Base-by-base conservation (phyloP, 2,797 vertebrate species). In the Somateria mollissima region DNA sequence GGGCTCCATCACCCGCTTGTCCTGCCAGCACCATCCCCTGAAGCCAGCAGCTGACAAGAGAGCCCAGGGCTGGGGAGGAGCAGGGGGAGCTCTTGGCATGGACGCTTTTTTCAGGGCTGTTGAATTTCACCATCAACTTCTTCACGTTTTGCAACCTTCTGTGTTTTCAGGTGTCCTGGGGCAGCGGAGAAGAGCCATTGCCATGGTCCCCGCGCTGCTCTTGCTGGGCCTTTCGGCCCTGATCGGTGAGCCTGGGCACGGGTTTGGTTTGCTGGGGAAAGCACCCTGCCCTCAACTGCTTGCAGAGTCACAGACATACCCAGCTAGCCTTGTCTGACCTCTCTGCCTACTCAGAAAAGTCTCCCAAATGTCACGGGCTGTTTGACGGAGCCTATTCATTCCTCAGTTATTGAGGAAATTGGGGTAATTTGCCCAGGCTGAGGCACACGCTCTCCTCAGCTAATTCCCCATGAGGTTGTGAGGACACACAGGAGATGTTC, bases 141-240 rank as follows among this genome's bases (percentile, higher is more conserved):
- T 83, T 78, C 51, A 83, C 2, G 0, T 76, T 90, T 83, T 94
- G 36, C 70, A 72, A 75, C 78, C 25, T 2, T 0, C 43, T 92
- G 15, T 87, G 34, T 92, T 97, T 94, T 69, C 81, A 97, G 96
- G 65, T 94, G 15, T 69, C 57, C 24, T 8, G 56, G 36, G 70
- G 36, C 53, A 80, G 32, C 89, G 34, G 81, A 96, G 69, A 41
- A 91, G 70, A 95, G 67, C 21, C 69, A 30, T 57, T 56, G 0
- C 73, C 81, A 96, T 96, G 96, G 92, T 87, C 13, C 45, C 71
- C 0, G 0, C 84, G 4, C 86, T 97, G 78, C 69, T 97, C 11
- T 37, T 96, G 32, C 86, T 97, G 60, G 71, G 94, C 41, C 81
- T 97, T 51, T 36, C 2, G 0, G 94, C 90, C 73, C 70, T 96